These are phyloP conservation scores for Protonibea diacanthus DNA, from an alignment of 2,797 vertebrate genomes.

Conservation along the genomic window DNA sequence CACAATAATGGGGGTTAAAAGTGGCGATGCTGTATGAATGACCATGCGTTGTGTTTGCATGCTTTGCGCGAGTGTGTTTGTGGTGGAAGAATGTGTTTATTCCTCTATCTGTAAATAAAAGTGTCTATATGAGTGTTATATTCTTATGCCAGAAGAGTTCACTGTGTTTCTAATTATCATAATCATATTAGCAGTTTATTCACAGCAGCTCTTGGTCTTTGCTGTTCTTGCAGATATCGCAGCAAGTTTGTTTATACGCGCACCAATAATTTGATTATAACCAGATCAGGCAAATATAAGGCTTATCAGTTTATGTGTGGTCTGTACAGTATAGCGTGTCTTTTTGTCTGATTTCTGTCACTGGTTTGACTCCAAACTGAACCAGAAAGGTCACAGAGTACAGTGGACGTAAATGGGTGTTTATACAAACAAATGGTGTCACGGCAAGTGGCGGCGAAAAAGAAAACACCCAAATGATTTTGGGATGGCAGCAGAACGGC, in stretches of 20 bases:
- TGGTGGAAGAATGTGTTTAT: constrained; percentile 3
- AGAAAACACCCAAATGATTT: neutral
- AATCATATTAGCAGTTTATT: constrained; percentile 15
- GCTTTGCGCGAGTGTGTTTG: neutral
- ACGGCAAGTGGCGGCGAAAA: neutral
- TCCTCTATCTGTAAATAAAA: constrained; percentile 3
- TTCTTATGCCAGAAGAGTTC: neutral
- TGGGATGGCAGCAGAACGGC: constrained; percentile 4
- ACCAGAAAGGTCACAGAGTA: constrained; percentile 30
- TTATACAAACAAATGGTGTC: constrained; percentile 19
- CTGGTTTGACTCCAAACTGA: constrained; percentile 32
- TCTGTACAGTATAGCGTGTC: neutral
- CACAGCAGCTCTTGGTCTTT: constrained; percentile 7
- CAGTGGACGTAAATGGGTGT: constrained; percentile 45
- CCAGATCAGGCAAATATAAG: constrained; percentile 25
- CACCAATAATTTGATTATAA: constrained; percentile 32
- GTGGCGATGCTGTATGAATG: neutral
- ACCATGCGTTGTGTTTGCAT: neutral
- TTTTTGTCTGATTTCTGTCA: constrained; percentile 25
- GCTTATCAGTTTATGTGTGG: neutral
- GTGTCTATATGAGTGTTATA: constrained; percentile 1
- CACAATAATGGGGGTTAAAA: neutral
- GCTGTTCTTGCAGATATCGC: constrained; percentile 4
- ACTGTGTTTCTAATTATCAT: constrained; percentile 21
- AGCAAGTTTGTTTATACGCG: constrained; percentile 15